These are phyloP conservation scores for Salvelinus fontinalis DNA, from an alignment of 2,113 vertebrate species.

Conservation along the genomic window DNA sequence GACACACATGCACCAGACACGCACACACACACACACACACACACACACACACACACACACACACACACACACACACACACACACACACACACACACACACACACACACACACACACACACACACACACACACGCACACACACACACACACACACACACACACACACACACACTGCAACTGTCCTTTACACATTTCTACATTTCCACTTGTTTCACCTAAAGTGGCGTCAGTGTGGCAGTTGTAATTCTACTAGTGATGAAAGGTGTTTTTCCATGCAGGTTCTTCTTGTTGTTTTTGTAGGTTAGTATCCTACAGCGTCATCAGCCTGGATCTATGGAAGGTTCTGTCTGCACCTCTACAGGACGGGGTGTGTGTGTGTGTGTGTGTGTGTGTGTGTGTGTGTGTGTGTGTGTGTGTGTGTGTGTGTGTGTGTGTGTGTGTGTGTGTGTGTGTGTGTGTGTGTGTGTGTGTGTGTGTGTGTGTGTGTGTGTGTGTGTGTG, in stretches of 20 bases:
- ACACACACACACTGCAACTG: not conserved
- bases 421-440: slow-evolving; percentile 12
- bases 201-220: slow-evolving; percentile 27
- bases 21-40: too few relatives aligned
- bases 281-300: slow-evolving; percentile 40
- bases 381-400: slow-evolving; percentile 7
- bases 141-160: too few relatives aligned
- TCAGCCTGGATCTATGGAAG: slow-evolving; percentile 45
- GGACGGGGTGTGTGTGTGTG: slow-evolving; percentile 23
- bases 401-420: too few relatives aligned
- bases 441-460: slow-evolving; percentile 16
- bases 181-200: too few relatives aligned
- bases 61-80: too few relatives aligned
- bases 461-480: not conserved
- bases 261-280: slow-evolving; percentile 41
- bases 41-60: too few relatives aligned
- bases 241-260: slow-evolving; percentile 43
- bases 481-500: slow-evolving; percentile 19
- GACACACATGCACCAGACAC: too few relatives aligned
- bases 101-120: too few relatives aligned
- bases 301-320: slow-evolving; percentile 45
- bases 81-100: too few relatives aligned
- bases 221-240: slow-evolving; percentile 24
- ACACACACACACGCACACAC: too few relatives aligned
- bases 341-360: slow-evolving; percentile 65